phyloP scores from a whole-genome alignment of 2,113 vertebrate species.

The Phaethon lepturus region DNA sequence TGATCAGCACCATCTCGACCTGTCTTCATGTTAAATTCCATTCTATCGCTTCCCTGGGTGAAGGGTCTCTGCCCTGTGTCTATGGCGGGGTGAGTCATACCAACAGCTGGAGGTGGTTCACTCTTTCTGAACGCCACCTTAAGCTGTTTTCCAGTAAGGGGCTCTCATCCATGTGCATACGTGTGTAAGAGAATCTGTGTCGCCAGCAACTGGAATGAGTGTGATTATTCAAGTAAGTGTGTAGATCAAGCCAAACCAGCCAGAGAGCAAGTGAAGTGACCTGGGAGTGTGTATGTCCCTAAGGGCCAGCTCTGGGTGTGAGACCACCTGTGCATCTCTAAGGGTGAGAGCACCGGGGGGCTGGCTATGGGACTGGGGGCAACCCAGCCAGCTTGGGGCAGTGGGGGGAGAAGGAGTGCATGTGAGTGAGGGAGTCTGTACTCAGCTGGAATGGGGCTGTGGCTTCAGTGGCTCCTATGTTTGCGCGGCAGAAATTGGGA shows the following conservation, averaged over 20 bases:
- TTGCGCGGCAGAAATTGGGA: neutral
- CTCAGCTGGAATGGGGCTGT: neutral
- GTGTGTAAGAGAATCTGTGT: neutral
- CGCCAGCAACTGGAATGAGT: neutral
- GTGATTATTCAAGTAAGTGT: fast-evolving
- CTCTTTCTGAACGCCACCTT: neutral
- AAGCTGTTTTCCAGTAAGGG: fast-evolving
- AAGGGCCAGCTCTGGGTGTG: neutral
- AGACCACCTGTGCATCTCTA: neutral
- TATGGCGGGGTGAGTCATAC: neutral
- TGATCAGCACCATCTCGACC: neutral
- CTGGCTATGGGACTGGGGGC: neutral
- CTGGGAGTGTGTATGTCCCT: neutral
- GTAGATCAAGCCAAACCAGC: no score
- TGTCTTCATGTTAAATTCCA: neutral
- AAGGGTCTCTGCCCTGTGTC: fast-evolving
- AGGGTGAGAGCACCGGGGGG: fast-evolving
- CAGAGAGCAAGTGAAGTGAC: neutral
- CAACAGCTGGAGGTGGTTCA: neutral
- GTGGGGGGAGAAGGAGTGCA: fast-evolving
- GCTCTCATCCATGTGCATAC: fast-evolving
- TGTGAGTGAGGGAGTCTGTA: neutral
- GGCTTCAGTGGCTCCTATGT: neutral
- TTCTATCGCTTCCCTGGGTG: neutral
- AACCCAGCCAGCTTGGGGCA: no score